Base-by-base conservation (phyloP, 2,888 invertebrate species). In the Eretmocerus hayati region DNA sequence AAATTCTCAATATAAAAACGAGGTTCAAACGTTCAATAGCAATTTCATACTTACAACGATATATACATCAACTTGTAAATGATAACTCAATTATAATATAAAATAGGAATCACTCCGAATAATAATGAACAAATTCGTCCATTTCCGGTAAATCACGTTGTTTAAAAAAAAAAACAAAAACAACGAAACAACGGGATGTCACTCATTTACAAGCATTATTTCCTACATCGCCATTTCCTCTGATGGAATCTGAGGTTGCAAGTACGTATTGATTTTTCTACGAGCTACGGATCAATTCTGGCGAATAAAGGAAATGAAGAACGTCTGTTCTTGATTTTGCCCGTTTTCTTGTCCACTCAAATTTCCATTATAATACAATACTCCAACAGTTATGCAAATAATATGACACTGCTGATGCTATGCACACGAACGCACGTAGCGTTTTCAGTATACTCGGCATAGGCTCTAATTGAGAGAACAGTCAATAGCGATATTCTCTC, bases 401-500 rank as follows among this genome's bases (percentile, higher is more conserved):
- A 62, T 62, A 62, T 59, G 62, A 62, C 62, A 60, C 61, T 58
- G 59, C 43, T 50, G 51, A 53, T 42, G 48, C 42, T 23, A 16
- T 16, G 46, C 48, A 33, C 40, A 30, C 44, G 39, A 39, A 21
- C 48, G 37, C 40, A 30, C 44, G 39, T 42, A 21, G 41, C 44
- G 42, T 50, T 54, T 58, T 57, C 59, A 57, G 54, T 52, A 54
- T 55, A 55, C 46, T 56, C 37, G 59, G 60, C 57, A 63, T 62
- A 52, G 47, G 56, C 62, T 58, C 59, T 58, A 58, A 16, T 50
- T 60, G 56, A 44, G 40, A 49, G 49, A 59, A 61, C 52, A 46
- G 50, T 57, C 58, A 57, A 64, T 65, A 58, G 60, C 64, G 61
- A 59, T 62, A 62, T 60, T 54, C 57, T 58, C 53, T 55, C 53